These are phyloP conservation scores for Muscicapa adusta DNA, from an alignment of 2,113 vertebrate species.

Conservation along the genomic window DNA sequence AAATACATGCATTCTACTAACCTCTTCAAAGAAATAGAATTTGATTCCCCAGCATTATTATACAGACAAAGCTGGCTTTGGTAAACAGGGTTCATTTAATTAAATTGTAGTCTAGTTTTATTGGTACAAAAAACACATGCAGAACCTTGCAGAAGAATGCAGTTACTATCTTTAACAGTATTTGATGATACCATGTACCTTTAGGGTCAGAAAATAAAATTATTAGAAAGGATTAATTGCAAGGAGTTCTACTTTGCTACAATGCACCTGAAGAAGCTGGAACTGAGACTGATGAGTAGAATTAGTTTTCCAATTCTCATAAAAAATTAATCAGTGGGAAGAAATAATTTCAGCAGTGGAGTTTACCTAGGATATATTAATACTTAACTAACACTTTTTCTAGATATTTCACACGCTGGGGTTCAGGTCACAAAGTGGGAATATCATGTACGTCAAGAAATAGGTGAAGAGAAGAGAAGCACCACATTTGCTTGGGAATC, in stretches of 20 bases:
- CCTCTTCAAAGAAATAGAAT: neutral
- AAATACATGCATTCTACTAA: neutral
- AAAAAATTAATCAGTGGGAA: neutral
- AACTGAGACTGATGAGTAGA: neutral
- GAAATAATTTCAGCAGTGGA: neutral
- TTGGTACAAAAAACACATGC: fast-evolving
- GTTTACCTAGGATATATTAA: neutral
- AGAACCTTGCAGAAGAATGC: neutral
- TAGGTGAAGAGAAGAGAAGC: neutral
- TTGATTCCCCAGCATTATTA: neutral
- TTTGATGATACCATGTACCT: neutral
- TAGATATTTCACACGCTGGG: neutral
- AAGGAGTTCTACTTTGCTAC: neutral
- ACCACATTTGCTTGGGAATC: neutral
- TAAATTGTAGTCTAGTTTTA: neutral
- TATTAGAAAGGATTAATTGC: neutral
- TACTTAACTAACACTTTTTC: neutral
- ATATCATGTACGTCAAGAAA: neutral
- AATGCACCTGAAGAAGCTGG: neutral
- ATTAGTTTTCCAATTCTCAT: neutral
- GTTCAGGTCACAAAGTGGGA: neutral
- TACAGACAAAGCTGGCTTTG: neutral
- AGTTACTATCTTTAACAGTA: neutral
- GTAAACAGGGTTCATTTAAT: neutral
- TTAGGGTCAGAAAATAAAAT: neutral